phyloP scores from a whole-genome alignment of 2,797 vertebrate genomes.

The Catharus ustulatus region DNA sequence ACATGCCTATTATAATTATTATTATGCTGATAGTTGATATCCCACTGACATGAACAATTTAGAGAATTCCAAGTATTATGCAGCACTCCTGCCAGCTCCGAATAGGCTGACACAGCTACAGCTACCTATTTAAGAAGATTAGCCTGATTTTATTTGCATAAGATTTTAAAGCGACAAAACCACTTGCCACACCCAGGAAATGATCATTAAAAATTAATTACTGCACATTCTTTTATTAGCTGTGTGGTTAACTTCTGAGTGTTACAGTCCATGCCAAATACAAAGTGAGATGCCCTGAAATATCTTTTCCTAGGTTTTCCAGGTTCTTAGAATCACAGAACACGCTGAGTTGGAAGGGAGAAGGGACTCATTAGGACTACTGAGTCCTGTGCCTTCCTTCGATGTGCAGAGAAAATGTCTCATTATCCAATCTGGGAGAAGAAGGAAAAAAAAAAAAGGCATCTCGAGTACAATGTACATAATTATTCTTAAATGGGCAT shows the following conservation, averaged over 20 bases:
- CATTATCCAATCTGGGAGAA: not conserved
- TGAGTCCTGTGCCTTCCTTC: not conserved
- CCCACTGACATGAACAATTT: slow-evolving; percentile 83
- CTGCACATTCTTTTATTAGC: slow-evolving; percentile 57
- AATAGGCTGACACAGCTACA: slow-evolving; percentile 69
- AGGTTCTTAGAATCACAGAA: not conserved
- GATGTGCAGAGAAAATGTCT: not conserved
- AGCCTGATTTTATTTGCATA: slow-evolving; percentile 87
- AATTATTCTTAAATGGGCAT: not conserved
- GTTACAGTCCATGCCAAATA: slow-evolving; percentile 24
- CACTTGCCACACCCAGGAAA: slow-evolving; percentile 69
- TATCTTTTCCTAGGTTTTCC: not conserved
- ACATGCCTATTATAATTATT: slow-evolving; percentile 31
- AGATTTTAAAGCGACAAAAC: slow-evolving; percentile 86
- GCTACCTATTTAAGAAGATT: slow-evolving; percentile 90
- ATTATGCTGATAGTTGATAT: slow-evolving; percentile 61
- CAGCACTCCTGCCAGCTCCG: slow-evolving; percentile 79
- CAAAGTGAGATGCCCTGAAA: not conserved
- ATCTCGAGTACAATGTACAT: not conserved
- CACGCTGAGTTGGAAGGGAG: not conserved
- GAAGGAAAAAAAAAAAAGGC: not conserved
- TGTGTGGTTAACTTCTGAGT: not conserved
- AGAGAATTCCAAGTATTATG: slow-evolving; percentile 87
- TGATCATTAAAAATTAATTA: slow-evolving; percentile 68
- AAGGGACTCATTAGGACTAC: not conserved